Percentiles rank a stretch among this genome's conserved stretches.
Conservation (phyloP, 2,797 vertebrate genomes). For the Pelobates cultripes region DNA sequence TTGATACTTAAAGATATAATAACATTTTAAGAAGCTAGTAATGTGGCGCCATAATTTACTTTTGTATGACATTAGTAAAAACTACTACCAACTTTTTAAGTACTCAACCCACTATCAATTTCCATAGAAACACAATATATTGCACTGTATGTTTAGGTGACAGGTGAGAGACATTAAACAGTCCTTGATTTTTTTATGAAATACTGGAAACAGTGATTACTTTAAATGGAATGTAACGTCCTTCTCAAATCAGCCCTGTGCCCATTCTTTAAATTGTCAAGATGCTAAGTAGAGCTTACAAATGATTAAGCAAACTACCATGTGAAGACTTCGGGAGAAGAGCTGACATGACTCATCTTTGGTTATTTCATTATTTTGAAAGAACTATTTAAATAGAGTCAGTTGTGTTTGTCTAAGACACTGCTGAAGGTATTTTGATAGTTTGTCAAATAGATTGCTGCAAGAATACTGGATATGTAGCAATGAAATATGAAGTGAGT, state of each 20-base stretch:
- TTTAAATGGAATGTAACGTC: background rate
- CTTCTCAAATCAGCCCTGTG: background rate
- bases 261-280: conserved; percentile 15
- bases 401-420: background rate
- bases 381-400: background rate
- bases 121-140: background rate
- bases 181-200: conserved; percentile 10
- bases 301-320: conserved; percentile 18
- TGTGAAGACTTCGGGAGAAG: background rate
- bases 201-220: background rate
- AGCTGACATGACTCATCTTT: background rate
- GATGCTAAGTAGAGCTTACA: conserved; percentile 14
- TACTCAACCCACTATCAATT: background rate
- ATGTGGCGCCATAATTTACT: background rate
- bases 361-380: background rate
- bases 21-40: no score
- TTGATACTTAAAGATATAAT: no score
- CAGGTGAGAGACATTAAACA: conserved; percentile 15
- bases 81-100: background rate
- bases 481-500: no score
- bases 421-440: background rate
- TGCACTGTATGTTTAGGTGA: conserved; percentile 1
- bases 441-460: background rate
- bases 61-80: background rate
- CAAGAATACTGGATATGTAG: no score